These are phyloP conservation scores for Phthorimaea operculella DNA, from an alignment of 1,140 invertebrate genomes.

Conservation along the genomic window DNA sequence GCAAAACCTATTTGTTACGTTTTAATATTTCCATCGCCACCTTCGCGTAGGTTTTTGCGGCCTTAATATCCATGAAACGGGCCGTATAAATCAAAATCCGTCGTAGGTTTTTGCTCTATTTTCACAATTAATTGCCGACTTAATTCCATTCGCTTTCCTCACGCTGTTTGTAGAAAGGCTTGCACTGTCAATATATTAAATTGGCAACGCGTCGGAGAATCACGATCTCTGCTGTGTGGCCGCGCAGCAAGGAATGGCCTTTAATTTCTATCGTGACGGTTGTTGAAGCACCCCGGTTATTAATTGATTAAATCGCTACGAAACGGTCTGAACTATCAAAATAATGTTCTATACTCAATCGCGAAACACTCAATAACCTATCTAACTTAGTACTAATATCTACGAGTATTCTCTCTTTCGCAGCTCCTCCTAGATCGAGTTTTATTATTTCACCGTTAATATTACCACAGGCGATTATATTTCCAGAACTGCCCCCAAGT, in stretches of 20 bases:
- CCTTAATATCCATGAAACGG: slow-evolving; percentile 1
- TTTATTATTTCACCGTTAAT: slow-evolving; percentile 7
- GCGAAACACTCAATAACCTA: too few species aligned
- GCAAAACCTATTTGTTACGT: too few species aligned
- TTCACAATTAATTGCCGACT: background rate
- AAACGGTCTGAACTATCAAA: background rate
- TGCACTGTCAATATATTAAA: slow-evolving; percentile 27
- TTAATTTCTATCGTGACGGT: slow-evolving; percentile 34
- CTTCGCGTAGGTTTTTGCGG: background rate
- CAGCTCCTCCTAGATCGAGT: slow-evolving; percentile 2
- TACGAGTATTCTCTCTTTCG: background rate
- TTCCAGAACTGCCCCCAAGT: slow-evolving; percentile 2
- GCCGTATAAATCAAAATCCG: background rate
- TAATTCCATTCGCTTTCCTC: slow-evolving; percentile 1
- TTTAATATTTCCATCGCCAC: too few species aligned
- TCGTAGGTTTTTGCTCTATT: background rate
- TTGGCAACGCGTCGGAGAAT: slow-evolving; percentile 23
- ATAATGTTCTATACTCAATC: background rate
- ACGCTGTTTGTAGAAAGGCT: slow-evolving; percentile 8
- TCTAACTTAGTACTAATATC: background rate
- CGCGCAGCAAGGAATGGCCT: slow-evolving; percentile 21
- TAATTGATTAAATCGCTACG: slow-evolving; percentile 27
- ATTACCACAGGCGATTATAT: background rate
- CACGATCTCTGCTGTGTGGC: slow-evolving; percentile 19
- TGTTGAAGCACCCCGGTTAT: slow-evolving; percentile 18